Percentiles rank a stretch among this genome's conserved stretches.
These are phyloP conservation scores for Deilephila porcellus DNA, from an alignment of 2,888 invertebrate genomes.

Conservation along the genomic window DNA sequence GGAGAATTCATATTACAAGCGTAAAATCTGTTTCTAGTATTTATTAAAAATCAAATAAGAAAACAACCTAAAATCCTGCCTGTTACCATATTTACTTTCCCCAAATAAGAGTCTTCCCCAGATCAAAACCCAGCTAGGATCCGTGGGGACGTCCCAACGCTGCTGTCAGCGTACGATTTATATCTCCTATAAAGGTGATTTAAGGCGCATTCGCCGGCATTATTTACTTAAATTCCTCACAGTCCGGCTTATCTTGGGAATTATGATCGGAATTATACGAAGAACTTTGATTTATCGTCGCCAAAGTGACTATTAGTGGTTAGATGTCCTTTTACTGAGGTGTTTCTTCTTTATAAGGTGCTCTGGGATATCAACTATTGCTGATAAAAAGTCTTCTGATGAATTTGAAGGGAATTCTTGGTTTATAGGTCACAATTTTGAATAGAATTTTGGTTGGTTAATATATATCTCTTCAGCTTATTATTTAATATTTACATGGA, in stretches of 20 bases:
- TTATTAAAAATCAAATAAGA: too few species aligned
- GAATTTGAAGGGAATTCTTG: too few species aligned
- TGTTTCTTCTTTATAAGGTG: neutral
- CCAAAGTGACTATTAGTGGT: neutral
- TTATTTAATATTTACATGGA: too few species aligned
- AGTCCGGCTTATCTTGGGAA: conserved; percentile 11
- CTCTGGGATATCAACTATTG: neutral
- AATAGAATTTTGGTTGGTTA: too few species aligned
- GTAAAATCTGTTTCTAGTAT: too few species aligned
- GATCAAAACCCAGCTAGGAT: neutral
- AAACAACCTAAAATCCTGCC: too few species aligned
- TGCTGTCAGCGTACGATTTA: conserved; percentile 12
- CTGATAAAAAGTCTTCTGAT: too few species aligned
- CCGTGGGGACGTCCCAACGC: neutral
- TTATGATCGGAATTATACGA: conserved; percentile 6
- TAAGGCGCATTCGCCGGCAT: neutral
- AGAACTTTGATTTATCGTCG: neutral
- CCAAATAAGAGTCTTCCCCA: too few species aligned
- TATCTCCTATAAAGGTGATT: conserved; percentile 15
- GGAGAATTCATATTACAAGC: too few species aligned
- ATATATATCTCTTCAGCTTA: too few species aligned
- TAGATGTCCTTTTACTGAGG: neutral
- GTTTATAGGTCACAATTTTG: too few species aligned
- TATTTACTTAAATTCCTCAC: conserved; percentile 21
- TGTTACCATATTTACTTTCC: too few species aligned